Percentiles rank a stretch among this genome's conserved stretches.
phyloP scores from a whole-genome alignment of 2,113 vertebrate genomes.

The Jacana jacana region DNA sequence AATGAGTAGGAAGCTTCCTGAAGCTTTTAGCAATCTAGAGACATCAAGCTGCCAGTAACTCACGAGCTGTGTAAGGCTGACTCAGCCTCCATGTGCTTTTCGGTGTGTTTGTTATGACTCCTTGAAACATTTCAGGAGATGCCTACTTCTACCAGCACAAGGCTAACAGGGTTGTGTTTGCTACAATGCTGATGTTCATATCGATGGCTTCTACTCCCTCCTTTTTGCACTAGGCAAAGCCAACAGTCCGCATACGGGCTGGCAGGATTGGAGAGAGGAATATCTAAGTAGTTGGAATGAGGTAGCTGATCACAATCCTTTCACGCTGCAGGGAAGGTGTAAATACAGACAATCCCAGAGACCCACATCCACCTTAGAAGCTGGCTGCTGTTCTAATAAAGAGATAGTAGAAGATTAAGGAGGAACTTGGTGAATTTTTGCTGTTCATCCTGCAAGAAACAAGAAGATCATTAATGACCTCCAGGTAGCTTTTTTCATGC shows the following conservation, averaged over 20 bases:
- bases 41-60: conserved; percentile 26
- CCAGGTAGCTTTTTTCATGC: not conserved
- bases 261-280: not conserved
- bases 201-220: not conserved
- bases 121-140: not conserved
- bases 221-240: not conserved
- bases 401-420: not conserved
- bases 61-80: conserved; percentile 38
- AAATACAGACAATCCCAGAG: not conserved
- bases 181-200: not conserved
- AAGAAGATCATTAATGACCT: not conserved
- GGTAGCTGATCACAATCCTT: not conserved
- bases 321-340: not conserved
- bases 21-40: conserved; percentile 37
- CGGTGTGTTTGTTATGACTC: not conserved
- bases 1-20: conserved; percentile 21
- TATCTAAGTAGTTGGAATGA: not conserved
- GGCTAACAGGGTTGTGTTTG: not conserved
- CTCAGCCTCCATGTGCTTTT: conserved; percentile 44
- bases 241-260: not conserved
- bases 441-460: not conserved
- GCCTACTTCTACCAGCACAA: not conserved
- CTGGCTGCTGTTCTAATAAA: not conserved
- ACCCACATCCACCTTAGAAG: not conserved
- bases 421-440: not conserved